These are phyloP conservation scores for Rhincodon typus DNA, from an alignment of 2,797 vertebrate species.

Conservation along the genomic window DNA sequence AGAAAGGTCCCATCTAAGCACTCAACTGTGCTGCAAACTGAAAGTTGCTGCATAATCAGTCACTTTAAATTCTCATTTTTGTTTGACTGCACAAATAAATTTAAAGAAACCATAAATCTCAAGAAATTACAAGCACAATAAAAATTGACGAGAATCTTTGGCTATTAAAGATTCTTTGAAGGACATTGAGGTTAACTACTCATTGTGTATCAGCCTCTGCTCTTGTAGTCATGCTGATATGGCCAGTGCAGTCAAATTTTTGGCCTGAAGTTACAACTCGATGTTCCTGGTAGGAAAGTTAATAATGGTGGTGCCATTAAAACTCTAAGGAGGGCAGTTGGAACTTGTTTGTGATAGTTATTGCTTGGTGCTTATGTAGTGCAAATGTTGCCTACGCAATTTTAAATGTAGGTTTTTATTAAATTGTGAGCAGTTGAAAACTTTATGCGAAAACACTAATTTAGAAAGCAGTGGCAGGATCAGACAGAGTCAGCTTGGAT, in stretches of 20 bases:
- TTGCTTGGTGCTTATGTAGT: neutral
- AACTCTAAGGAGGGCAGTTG: neutral
- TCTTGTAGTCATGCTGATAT: neutral
- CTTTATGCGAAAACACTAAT: neutral
- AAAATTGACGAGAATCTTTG: neutral
- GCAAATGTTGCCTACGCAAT: neutral
- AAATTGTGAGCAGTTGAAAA: neutral
- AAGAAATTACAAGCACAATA: neutral
- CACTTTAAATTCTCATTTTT: neutral
- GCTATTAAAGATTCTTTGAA: neutral
- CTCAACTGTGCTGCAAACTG: neutral
- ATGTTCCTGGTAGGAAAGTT: neutral
- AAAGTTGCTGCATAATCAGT: neutral
- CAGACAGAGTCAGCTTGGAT: no score
- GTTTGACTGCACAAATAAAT: neutral
- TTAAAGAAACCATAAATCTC: neutral
- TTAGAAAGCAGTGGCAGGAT: no score
- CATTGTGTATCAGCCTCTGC: neutral
- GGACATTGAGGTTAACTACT: neutral
- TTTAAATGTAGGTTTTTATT: neutral
- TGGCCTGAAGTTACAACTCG: neutral
- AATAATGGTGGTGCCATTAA: neutral
- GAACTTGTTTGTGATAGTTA: neutral
- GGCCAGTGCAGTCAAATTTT: neutral
- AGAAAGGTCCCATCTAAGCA: neutral